These are phyloP conservation scores for Desmodus rotundus DNA, from an alignment of 2,113 vertebrate genomes.

Conservation along the genomic window DNA sequence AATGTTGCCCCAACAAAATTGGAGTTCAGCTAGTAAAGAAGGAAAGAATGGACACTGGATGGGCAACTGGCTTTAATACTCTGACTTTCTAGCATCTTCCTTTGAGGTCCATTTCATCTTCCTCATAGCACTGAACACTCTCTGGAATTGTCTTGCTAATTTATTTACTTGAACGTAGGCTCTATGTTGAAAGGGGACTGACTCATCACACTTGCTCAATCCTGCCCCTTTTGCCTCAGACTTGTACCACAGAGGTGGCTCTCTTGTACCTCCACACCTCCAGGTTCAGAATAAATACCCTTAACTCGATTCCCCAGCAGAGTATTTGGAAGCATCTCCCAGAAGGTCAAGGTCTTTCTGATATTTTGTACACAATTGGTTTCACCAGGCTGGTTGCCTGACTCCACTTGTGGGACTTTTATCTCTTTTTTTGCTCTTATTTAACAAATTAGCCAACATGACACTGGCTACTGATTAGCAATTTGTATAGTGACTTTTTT, in stretches of 20 bases:
- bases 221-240: not conserved
- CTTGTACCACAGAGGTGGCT: not conserved
- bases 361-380: not conserved
- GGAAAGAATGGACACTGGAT: not conserved
- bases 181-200: not conserved
- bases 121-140: not conserved
- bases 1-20: not conserved
- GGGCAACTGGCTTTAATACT: not conserved
- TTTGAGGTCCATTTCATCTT: not conserved
- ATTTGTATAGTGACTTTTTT: constrained; percentile 68
- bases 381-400: not conserved
- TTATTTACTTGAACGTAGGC: not conserved
- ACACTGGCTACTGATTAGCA: constrained; percentile 74
- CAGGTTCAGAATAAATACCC: not conserved
- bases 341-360: not conserved
- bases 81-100: not conserved
- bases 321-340: not conserved
- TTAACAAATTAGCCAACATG: constrained; percentile 71
- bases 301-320: not conserved
- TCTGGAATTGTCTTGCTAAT: not conserved
- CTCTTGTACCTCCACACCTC: not conserved
- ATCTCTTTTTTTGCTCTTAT: constrained; percentile 1
- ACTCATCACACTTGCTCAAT: accelerated
- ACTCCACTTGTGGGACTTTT: not conserved
- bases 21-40: not conserved